Evolutionary conservation across 1,140 invertebrate species (phyloP), one percentile per base, ranked within the genome.

Genomic region (Lepidurus apus): DNA sequence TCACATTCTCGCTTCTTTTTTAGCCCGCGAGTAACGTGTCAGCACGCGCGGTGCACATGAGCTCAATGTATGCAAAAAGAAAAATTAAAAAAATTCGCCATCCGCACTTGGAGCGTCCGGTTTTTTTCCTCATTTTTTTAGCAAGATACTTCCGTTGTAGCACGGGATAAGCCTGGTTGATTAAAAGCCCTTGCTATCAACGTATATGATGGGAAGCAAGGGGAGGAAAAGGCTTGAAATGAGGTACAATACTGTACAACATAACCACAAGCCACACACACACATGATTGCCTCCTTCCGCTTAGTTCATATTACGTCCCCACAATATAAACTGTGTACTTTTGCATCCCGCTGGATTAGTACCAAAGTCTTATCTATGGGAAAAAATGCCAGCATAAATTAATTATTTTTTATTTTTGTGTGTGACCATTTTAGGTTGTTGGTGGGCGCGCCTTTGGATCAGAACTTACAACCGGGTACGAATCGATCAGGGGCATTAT

Each of bases 401-500:
- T 7, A 24, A 42, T 24, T 75, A 75, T 34, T 34, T 24, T 73
- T 73, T 24, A n/a, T 73, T 6, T 5, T 5, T 24, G 3, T 73
- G 17, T 73, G 2, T 73, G 2, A 34, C 34, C 34, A 34, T n/a
- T 24, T 10, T 86, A 98, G 96, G 90, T 87, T 98, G 80, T 86
- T 98, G 77, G 93, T 98, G 1, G 96, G 96, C 43, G 96, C 96
- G 45, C 96, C 96, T 5, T 85, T 93, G 81, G 95, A 91, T 79
- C 88, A 95, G 82, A 96, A 96, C 85, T 85, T 89, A 76, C 93
- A 97, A 85, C 93, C 94, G 4, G 87, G 88, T 43, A 96, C 95
- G 10, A 93, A 91, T 78, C 88, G 87, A 80, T 95, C 95, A 0
- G 96, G 96, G 42, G 95, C 94, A 0, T 86, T 98, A 10, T 97